phyloP scores from a whole-genome alignment of 1,140 invertebrate species.

The Ctenoplectra terminalis region DNA sequence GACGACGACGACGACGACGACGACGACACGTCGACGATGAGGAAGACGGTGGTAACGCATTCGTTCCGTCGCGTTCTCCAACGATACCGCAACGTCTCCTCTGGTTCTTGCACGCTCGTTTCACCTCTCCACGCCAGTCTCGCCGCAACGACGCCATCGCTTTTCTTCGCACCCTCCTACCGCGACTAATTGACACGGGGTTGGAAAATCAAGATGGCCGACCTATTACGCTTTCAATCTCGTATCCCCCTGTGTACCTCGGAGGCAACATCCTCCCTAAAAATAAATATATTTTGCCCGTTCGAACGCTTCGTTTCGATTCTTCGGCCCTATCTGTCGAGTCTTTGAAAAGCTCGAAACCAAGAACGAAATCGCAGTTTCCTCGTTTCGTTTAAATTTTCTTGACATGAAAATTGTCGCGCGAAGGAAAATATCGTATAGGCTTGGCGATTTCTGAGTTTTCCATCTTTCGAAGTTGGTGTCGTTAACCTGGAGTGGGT shows the following conservation, averaged over 20 bases:
- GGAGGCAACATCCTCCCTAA: slow-evolving; percentile 58
- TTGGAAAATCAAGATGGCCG: slow-evolving; percentile 80
- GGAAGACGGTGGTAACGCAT: slow-evolving; percentile 30
- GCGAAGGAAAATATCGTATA: no score
- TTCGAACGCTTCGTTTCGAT: slow-evolving; percentile 30
- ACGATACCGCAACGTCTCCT: slow-evolving; percentile 40
- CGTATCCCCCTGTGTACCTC: slow-evolving; percentile 56
- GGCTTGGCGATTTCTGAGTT: no score
- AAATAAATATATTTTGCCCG: slow-evolving; percentile 66
- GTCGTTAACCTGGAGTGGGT: no score
- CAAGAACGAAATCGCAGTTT: no score
- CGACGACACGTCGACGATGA: not conserved
- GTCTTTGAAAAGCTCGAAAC: no score
- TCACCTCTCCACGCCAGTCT: slow-evolving; percentile 39
- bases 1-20: not conserved
- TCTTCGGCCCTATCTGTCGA: not conserved
- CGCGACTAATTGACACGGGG: slow-evolving; percentile 78
- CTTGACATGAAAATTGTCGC: no score
- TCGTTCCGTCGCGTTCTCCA: slow-evolving; percentile 40
- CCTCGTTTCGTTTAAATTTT: no score
- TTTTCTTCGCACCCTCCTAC: slow-evolving; percentile 77
- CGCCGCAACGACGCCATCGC: slow-evolving; percentile 75
- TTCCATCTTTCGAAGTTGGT: no score
- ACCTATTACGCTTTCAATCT: slow-evolving; percentile 81
- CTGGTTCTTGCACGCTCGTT: not conserved